Evolutionary conservation across 1,140 invertebrate species (phyloP).

Genomic region (Achroia grisella): DNA sequence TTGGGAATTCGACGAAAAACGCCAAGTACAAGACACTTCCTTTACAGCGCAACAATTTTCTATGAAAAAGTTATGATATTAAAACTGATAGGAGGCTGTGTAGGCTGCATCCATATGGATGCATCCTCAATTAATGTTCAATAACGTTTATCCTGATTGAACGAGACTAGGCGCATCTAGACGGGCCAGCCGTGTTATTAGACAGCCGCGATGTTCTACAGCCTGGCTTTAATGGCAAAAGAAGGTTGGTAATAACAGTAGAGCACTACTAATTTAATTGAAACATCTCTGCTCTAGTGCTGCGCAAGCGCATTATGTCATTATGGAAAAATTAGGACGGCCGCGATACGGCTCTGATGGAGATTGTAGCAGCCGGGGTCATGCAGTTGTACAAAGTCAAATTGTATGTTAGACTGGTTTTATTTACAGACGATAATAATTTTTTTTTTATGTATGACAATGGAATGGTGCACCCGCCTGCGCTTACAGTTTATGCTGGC

Average conservation of each 20-base stretch:
- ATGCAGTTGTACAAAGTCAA: too few species aligned
- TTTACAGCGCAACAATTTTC: too few species aligned
- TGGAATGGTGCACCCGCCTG: too few species aligned
- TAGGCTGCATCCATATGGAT: neutral
- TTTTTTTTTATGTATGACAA: too few species aligned
- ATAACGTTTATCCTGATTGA: constrained; percentile 11
- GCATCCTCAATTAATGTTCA: constrained; percentile 10
- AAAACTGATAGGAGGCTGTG: too few species aligned
- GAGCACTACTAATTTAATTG: constrained; percentile 1
- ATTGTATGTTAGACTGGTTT: too few species aligned
- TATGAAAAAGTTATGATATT: too few species aligned
- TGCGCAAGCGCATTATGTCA: neutral
- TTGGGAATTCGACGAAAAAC: too few species aligned
- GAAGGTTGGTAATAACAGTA: neutral
- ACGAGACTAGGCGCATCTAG: neutral
- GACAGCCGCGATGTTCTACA: neutral
- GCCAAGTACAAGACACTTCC: too few species aligned
- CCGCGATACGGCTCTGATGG: neutral
- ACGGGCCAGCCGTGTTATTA: neutral
- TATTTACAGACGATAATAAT: too few species aligned
- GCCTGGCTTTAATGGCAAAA: neutral
- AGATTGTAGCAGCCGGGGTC: too few species aligned
- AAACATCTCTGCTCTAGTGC: neutral
- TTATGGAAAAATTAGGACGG: neutral
- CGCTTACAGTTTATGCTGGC: too few species aligned